Conservation (phyloP, 2,113 vertebrate genomes). For the Sceloporus undulatus region DNA sequence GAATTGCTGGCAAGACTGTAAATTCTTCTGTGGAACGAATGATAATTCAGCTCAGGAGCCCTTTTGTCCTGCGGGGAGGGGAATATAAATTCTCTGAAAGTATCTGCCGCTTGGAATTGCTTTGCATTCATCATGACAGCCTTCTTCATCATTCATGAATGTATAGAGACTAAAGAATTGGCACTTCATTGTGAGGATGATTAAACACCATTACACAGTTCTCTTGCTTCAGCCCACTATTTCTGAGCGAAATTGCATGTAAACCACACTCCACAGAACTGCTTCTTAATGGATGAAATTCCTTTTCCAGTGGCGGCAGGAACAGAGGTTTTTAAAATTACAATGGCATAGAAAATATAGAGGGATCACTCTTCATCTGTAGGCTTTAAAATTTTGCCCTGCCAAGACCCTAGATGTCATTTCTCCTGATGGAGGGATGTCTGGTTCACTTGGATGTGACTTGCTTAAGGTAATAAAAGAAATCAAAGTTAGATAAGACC, state of each 20-base stretch:
- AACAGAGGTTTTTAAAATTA: too few relatives aligned
- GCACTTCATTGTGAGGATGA: constrained; percentile 76
- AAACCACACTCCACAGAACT: background rate
- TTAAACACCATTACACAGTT: constrained; percentile 76
- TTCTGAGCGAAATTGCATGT: constrained; percentile 58
- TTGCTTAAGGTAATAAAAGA: background rate
- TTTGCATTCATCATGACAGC: constrained; percentile 75
- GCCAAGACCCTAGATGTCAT: background rate
- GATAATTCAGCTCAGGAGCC: constrained; percentile 77
- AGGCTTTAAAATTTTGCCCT: background rate
- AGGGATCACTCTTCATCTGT: too few relatives aligned
- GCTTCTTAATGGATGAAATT: constrained; percentile 13
- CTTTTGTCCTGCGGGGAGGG: constrained; percentile 70
- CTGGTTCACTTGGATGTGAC: background rate
- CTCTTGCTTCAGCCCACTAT: constrained; percentile 59
- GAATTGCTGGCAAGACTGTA: constrained; percentile 76
- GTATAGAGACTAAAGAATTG: constrained; percentile 79
- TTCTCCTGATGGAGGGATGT: background rate
- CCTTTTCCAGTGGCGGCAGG: constrained; percentile 21
- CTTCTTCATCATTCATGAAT: constrained; percentile 82
- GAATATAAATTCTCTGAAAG: constrained; percentile 79
- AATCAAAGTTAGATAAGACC: background rate
- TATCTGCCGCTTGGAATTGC: constrained; percentile 75
- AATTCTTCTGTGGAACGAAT: constrained; percentile 78
- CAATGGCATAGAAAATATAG: background rate